Conservation (phyloP, 1,140 invertebrate genomes). For the Gryllus bimaculatus region DNA sequence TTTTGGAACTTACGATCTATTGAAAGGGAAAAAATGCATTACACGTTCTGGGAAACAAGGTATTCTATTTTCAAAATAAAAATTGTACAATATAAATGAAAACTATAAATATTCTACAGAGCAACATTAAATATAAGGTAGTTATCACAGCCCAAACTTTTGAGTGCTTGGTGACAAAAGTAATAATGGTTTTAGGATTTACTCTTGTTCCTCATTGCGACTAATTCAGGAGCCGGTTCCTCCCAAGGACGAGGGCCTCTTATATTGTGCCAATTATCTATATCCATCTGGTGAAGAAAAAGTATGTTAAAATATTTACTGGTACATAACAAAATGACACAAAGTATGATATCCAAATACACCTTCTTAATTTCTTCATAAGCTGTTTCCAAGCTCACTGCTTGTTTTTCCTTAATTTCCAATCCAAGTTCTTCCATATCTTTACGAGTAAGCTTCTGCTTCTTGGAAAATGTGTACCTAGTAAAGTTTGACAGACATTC, state of each 20-base stretch:
- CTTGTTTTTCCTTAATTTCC: constrained; percentile 48
- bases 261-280: constrained; percentile 71
- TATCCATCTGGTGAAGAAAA: constrained; percentile 42
- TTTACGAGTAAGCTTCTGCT: not conserved
- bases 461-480: not conserved
- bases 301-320: not conserved
- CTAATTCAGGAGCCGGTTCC: constrained; percentile 29
- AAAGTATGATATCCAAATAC: too few species aligned
- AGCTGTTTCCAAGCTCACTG: constrained; percentile 58
- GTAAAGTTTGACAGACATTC: not conserved
- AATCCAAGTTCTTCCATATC: constrained; percentile 47
- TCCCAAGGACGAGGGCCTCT: constrained; percentile 73
- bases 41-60: too few species aligned
- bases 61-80: too few species aligned
- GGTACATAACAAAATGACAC: too few species aligned
- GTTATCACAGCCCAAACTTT: too few species aligned
- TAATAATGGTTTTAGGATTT: not conserved
- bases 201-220: not conserved
- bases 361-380: constrained; percentile 59
- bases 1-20: too few species aligned
- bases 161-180: too few species aligned
- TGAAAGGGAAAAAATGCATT: too few species aligned
- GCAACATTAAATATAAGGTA: too few species aligned
- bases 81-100: too few species aligned
- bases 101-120: too few species aligned